Conservation (phyloP, 2,113 vertebrate genomes). For the Stomatorhinus ivindoensis region DNA sequence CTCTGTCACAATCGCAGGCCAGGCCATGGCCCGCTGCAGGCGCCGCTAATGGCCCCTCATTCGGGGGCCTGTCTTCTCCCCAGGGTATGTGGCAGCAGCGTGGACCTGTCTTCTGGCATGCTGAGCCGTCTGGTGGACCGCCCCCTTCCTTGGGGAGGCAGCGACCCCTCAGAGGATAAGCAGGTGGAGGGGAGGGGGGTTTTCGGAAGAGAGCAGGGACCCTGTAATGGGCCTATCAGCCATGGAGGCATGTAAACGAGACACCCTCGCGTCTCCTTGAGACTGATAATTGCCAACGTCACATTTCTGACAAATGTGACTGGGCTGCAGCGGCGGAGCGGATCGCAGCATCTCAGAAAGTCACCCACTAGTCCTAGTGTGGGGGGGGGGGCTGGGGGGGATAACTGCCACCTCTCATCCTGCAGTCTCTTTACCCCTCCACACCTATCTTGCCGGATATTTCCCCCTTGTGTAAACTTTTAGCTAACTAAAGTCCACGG, state of each 20-base stretch:
- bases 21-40: neutral
- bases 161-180: neutral
- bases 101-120: neutral
- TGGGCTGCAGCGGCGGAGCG: conserved; percentile 46
- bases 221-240: conserved; percentile 57
- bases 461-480: neutral
- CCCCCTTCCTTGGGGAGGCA: neutral
- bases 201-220: conserved; percentile 24
- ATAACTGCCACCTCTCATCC: neutral
- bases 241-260: conserved; percentile 50
- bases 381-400: neutral
- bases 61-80: neutral
- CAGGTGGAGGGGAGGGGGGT: neutral
- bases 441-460: neutral
- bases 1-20: neutral
- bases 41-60: neutral
- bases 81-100: neutral
- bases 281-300: conserved; percentile 61
- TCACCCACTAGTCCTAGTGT: neutral
- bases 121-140: neutral
- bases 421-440: neutral
- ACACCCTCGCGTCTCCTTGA: conserved; percentile 47
- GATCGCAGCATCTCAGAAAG: conserved; percentile 26
- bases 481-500: neutral
- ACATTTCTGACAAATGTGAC: conserved; percentile 53